Conservation (phyloP, 2,113 vertebrate species). For the Hypocryptadius cinnamomeus region DNA sequence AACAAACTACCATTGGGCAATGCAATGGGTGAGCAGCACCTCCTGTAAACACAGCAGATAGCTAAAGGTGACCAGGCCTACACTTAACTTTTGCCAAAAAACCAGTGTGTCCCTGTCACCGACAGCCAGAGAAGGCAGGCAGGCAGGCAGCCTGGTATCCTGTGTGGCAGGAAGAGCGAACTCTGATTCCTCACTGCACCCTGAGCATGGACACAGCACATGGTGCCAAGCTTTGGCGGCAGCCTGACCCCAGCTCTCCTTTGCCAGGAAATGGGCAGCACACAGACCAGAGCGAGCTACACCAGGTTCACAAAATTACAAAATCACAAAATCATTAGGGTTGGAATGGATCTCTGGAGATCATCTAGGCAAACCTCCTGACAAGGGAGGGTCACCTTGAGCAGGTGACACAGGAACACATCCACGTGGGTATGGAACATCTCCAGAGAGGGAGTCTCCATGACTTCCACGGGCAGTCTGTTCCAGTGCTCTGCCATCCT, state of each 20-base stretch:
- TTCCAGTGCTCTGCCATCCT: background rate
- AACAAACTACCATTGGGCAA: background rate
- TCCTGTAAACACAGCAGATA: background rate
- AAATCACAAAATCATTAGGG: background rate
- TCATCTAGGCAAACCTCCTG: background rate
- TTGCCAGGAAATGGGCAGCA: background rate
- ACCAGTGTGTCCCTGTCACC: rapidly evolving
- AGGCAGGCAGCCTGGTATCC: rapidly evolving
- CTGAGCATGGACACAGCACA: background rate
- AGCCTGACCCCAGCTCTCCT: background rate
- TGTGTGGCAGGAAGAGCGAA: rapidly evolving
- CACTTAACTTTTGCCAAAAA: background rate
- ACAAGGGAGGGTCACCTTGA: background rate
- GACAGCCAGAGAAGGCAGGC: background rate
- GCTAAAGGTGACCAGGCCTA: rapidly evolving
- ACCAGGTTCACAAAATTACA: background rate
- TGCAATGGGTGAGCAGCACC: rapidly evolving
- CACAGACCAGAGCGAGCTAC: rapidly evolving
- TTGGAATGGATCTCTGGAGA: background rate
- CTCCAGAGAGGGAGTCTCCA: background rate
- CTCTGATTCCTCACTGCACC: background rate
- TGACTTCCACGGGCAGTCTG: background rate
- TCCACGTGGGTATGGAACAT: background rate
- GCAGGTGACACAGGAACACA: background rate
- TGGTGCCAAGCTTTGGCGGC: background rate